Evolutionary conservation across 1,140 invertebrate genomes (phyloP).

Genomic region (Psilanteris sp.): DNA sequence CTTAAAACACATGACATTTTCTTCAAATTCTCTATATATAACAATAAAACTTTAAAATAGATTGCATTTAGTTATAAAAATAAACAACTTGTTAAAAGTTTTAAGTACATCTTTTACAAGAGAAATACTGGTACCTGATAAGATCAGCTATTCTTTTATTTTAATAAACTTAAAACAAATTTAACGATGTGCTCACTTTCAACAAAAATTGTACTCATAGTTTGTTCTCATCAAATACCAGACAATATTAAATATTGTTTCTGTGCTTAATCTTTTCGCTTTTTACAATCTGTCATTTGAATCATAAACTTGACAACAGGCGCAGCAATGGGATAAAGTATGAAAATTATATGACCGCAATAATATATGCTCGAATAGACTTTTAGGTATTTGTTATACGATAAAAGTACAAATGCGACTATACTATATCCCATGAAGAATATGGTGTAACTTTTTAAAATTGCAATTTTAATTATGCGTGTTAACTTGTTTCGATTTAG

Average conservation of each 20-base stretch:
- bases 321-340: constrained; percentile 81
- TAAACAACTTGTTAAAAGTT: constrained; percentile 10
- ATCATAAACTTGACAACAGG: constrained; percentile 75
- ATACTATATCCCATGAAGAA: constrained; percentile 93
- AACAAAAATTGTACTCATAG: not conserved
- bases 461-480: constrained; percentile 67
- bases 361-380: constrained; percentile 84
- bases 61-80: constrained; percentile 15
- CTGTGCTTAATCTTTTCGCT: constrained; percentile 54
- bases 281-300: constrained; percentile 50
- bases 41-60: not conserved
- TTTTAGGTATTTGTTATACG: constrained; percentile 83
- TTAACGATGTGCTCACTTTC: not conserved
- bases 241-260: too few species aligned
- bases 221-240: constrained; percentile 3
- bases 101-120: constrained; percentile 21
- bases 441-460: constrained; percentile 88
- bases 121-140: not conserved
- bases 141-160: not conserved
- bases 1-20: too few species aligned
- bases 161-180: too few species aligned
- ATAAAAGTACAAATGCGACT: constrained; percentile 88
- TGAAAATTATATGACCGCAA: constrained; percentile 83
- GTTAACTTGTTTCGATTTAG: constrained; percentile 74
- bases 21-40: too few species aligned